Evolutionary conservation across 2,113 vertebrate species (phyloP), one percentile per base, ranked within the genome.

Genomic region (Spea bombifrons): DNA sequence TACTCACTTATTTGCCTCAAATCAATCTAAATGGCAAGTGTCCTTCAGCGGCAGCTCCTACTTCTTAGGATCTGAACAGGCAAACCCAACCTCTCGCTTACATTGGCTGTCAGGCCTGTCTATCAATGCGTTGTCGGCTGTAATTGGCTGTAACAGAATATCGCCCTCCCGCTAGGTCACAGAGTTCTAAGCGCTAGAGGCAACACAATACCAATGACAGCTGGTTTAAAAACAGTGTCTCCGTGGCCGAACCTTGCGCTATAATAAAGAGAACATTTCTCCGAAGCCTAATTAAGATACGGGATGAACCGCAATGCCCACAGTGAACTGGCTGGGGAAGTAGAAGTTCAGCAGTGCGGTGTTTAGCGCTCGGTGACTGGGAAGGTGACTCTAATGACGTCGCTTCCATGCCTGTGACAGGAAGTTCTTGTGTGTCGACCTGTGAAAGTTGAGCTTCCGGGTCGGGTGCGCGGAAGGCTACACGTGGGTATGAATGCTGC

Each of bases 41-140:
- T 44, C 80, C 80, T 75, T 75, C 73, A n/a, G 3, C 63, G 17
- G 7, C 80, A 43, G 55, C 71, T 59, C 13, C 52, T 9, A 57
- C 30, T 46, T 30, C 64, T 13, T 84, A 85, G 57, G 86, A 81
- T 76, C 83, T 3, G 44, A 3, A 0, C 5, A 0, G 0, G 1
- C 1, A 3, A 3, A 12, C 3, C 66, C 68, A 74, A 50, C 80
- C 65, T 84, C n/a, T 46, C 0, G 0, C 3, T 12, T 0, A 4
- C 53, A 83, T 84, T 88, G 86, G 85, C 75, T 81, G 12, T 0
- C 17, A 0, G 0, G 0, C 2, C 0, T 12, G 57, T 0, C 0
- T 0, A 3, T 0, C 5, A 0, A 16, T 0, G 4, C 5, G 12
- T 48, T 12, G 15, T 8, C 10, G 3, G 6, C 10, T 50, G 10